Evolutionary conservation across 2,113 vertebrate genomes (phyloP), one percentile per base, ranked within the genome.

Genomic region (Sinosuthora webbiana): DNA sequence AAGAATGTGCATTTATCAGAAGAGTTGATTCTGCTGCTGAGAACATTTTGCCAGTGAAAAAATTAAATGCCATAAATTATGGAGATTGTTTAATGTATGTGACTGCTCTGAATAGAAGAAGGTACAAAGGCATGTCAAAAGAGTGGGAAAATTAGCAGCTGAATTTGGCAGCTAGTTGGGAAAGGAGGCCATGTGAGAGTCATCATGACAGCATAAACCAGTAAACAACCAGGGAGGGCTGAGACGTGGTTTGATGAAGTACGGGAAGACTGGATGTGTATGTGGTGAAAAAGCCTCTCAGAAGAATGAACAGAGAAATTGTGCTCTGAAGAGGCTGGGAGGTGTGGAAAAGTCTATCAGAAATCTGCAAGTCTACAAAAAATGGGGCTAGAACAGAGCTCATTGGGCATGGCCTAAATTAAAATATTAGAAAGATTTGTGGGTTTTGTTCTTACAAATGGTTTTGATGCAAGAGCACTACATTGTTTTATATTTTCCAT

Each of bases 41-140:
- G 50, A 69, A 35, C 20, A 70, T 70, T 83, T 93, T 92, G 47
- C 44, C 89, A 92, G 37, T 39, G 83, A 86, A 93, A 93, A 84
- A 79, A 90, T 74, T 33, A 42, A 93, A 90, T 78, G 28, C 7
- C 47, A 70, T 78, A 44, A 94, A 96, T 95, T 93, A 81, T 37
- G 56, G 76, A 83, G 52, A 79, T 75, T 80, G n/a, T 89, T 94
- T 90, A 76, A 81, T 68, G 41, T 86, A 42, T 67, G 39, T 60
- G 64, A 87, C 68, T 92, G 44, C 69, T 74, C 47, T 89, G 64
- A 94, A 83, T 59, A 90, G 76, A 83, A 47, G 64, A 63, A 70
- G 27, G 39, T 81, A 87, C 79, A 96, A 81, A 95, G 60, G 23
- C 59, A 70, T 60, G 76, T 93, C 91, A 81, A 86, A 89, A 86